These are phyloP conservation scores for Forbesichthys papilliferus DNA, from an alignment of 2,113 vertebrate genomes.

Conservation along the genomic window DNA sequence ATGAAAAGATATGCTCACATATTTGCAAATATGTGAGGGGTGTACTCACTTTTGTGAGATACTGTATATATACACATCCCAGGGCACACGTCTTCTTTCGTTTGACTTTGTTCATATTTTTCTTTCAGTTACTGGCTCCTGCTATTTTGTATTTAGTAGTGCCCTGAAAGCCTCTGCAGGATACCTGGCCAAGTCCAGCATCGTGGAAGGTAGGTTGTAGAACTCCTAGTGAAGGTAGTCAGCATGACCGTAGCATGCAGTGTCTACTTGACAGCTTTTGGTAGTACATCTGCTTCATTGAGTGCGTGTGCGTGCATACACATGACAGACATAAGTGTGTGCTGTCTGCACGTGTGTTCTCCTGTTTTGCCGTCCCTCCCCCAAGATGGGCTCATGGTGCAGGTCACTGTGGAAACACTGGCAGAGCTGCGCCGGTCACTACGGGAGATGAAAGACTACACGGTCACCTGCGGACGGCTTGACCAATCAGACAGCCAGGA, in stretches of 20 bases:
- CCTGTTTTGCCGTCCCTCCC: constrained; percentile 59
- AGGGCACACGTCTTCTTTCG: no score
- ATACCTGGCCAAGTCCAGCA: constrained; percentile 96
- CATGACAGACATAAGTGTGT: constrained; percentile 9
- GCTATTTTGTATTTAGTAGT: constrained; percentile 98
- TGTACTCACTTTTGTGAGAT: no score
- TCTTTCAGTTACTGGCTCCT: constrained; percentile 93
- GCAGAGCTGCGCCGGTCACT: constrained; percentile 88
- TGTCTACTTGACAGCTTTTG: no score
- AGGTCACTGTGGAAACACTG: constrained; percentile 97
- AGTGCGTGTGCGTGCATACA: constrained; percentile 47
- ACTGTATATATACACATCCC: no score
- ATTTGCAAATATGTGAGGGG: no score
- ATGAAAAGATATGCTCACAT: no score
- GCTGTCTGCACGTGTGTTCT: constrained; percentile 60
- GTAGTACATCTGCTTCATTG: not conserved
- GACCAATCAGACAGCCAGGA: constrained; percentile 93
- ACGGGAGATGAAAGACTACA: constrained; percentile 97
- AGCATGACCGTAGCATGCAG: no score
- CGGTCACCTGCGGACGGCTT: constrained; percentile 89
- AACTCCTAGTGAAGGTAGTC: not conserved
- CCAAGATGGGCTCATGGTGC: constrained; percentile 92
- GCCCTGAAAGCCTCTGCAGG: constrained; percentile 94
- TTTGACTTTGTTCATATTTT: constrained; percentile 7
- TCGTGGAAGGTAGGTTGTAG: constrained; percentile 91